These are phyloP conservation scores for Colius striatus DNA, from an alignment of 2,113 vertebrate genomes.

Conservation along the genomic window DNA sequence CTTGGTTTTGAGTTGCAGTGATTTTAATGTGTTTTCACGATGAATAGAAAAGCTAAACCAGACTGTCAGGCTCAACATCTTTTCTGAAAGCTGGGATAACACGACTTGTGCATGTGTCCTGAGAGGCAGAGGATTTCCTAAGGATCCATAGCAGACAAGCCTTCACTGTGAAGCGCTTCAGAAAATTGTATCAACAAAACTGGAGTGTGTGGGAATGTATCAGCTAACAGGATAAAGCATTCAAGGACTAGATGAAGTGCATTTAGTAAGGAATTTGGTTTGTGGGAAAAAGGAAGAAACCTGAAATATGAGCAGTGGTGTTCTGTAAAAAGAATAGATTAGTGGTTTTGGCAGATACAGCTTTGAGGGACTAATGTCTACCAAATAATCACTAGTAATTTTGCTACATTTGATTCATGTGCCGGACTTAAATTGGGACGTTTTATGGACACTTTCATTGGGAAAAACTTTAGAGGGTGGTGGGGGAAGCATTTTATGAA, in stretches of 20 bases:
- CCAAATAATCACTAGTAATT: not conserved
- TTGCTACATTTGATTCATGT: not conserved
- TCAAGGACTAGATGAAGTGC: slow-evolving; percentile 10
- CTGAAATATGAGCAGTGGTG: not conserved
- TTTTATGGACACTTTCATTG: not conserved
- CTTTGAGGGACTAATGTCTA: not conserved
- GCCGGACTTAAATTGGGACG: not conserved
- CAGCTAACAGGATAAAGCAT: not conserved
- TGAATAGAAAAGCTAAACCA: slow-evolving; percentile 1
- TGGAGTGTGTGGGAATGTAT: not conserved
- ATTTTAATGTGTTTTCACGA: not conserved
- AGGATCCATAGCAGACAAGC: not conserved
- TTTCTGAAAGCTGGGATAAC: not conserved
- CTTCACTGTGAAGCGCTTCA: slow-evolving; percentile 28
- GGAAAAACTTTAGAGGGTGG: not conserved
- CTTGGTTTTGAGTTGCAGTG: not conserved
- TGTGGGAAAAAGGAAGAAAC: not conserved
- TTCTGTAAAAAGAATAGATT: not conserved
- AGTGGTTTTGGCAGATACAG: not conserved
- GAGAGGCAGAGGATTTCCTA: slow-evolving; percentile 61
- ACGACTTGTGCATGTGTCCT: not conserved
- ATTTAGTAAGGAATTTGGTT: not conserved
- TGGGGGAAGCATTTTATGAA: not conserved
- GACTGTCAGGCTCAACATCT: not conserved
- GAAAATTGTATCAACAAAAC: slow-evolving; percentile 38